Conservation (phyloP, 2,888 invertebrate genomes). For the Tetropium fuscum region DNA sequence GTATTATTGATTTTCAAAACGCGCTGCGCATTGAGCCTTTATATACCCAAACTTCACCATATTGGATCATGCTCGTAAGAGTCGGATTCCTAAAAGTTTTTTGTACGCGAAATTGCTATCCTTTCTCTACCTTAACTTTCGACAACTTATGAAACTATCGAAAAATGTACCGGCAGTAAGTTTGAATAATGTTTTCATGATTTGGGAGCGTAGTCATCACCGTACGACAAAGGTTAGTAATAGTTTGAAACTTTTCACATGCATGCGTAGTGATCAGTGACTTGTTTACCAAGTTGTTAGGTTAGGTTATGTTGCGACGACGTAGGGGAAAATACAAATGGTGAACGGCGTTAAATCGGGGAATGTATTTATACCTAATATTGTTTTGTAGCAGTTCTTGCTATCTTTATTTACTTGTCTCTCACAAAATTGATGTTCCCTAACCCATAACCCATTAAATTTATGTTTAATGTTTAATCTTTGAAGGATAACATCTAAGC, state of each 20-base stretch:
- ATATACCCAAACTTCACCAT: constrained; percentile 49
- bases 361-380: constrained; percentile 23
- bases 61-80: constrained; percentile 62
- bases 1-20: constrained; percentile 50
- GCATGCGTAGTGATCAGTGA: constrained; percentile 52
- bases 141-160: constrained; percentile 56
- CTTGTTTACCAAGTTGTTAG: constrained; percentile 52
- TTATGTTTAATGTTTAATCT: no score
- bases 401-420: constrained; percentile 21
- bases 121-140: constrained; percentile 58
- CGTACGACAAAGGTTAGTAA: constrained; percentile 43
- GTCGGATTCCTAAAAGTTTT: constrained; percentile 59
- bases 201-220: constrained; percentile 21
- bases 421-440: constrained; percentile 33
- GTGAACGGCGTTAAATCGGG: constrained; percentile 4
- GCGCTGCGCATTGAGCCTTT: constrained; percentile 47
- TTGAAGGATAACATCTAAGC: no score
- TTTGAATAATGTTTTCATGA: constrained; percentile 33
- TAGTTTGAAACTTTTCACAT: constrained; percentile 46
- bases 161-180: constrained; percentile 34
- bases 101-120: constrained; percentile 58
- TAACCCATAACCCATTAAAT: no score
- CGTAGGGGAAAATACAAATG: constrained; percentile 29
- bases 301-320: constrained; percentile 48
- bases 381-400: constrained; percentile 7